Evolutionary conservation across 2,888 invertebrate genomes (phyloP), one percentile per base, ranked within the genome.

Genomic region (Hirtodrosophila cameraria): DNA sequence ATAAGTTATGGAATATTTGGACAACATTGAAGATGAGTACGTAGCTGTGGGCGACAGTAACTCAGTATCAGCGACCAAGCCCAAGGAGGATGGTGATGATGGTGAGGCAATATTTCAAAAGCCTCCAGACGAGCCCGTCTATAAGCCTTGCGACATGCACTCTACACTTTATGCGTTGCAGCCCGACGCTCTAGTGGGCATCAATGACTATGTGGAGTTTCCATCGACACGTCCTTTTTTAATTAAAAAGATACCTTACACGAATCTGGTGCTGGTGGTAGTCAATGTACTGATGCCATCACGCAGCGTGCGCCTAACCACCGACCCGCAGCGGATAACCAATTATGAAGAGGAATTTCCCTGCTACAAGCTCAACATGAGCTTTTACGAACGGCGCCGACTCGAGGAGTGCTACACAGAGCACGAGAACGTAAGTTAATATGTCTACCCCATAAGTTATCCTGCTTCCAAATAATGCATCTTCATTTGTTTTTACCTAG

Each of bases 401-500:
- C 92, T 96, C 18, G 93, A 94, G 59, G 95, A 94, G 53, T 96
- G 96, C 88, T 96, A 93, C 86, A 95, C 96, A 46, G 94, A 94
- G 75, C 94, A 96, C 90, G 93, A 94, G 30, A 91, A 93, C 91
- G 95, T 95, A 90, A 91, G 86, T 65, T n/a, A 0, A 1, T 4
- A 2, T 3, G 3, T 7, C 1, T 3, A 36, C 6, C 15, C 7
- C 2, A 36, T 18, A 4, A 4, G 13, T 27, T 1, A 25, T 12
- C 8, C 1, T 20, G 7, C 6, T 13, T 2, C 13, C 7, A 2
- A 30, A 4, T 7, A 7, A 18, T 33, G 8, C 13, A 3, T 1
- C 2, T 33, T 5, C 35, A 42, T 43, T 8, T 15, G 7, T 4
- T 25, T n/a, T 8, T 13, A 58, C 61, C 2, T 48, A 90, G 90